A percentile compares a stretch with the other conserved stretches of the same genome.
Conservation (phyloP, 2,113 vertebrate species). For the Microcebus griseorufus region DNA sequence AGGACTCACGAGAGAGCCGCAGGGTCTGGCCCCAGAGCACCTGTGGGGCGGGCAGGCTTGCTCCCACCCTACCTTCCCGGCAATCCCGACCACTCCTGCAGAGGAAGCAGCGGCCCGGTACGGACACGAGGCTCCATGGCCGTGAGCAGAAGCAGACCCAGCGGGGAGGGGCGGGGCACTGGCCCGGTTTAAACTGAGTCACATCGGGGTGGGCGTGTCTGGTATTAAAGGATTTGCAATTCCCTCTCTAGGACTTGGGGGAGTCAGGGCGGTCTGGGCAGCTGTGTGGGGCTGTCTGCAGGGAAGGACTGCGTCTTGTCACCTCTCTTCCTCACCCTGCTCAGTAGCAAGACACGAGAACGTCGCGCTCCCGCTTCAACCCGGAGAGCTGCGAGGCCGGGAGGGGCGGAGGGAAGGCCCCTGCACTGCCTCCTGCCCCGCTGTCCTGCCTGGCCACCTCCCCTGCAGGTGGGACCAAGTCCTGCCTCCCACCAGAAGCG, state of each 20-base stretch:
- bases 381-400: neutral
- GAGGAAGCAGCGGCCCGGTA: accelerated
- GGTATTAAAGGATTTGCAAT: neutral
- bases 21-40: neutral
- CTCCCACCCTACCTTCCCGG: neutral
- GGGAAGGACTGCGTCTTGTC: neutral
- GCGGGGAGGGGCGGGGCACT: neutral
- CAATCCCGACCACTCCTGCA: neutral
- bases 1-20: accelerated
- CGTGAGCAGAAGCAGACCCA: neutral
- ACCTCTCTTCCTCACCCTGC: neutral
- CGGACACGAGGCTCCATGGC: neutral
- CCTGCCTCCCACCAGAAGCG: accelerated
- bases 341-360: neutral
- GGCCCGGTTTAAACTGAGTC: accelerated
- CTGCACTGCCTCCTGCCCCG: neutral
- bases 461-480: neutral
- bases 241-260: neutral
- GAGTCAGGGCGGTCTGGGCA: neutral
- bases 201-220: accelerated
- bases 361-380: too few species aligned
- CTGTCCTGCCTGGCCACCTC: neutral
- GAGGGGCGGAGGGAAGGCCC: neutral
- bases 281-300: accelerated
- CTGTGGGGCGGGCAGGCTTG: accelerated